phyloP scores from a whole-genome alignment of 2,113 vertebrate species.

The Tupaia chinensis region DNA sequence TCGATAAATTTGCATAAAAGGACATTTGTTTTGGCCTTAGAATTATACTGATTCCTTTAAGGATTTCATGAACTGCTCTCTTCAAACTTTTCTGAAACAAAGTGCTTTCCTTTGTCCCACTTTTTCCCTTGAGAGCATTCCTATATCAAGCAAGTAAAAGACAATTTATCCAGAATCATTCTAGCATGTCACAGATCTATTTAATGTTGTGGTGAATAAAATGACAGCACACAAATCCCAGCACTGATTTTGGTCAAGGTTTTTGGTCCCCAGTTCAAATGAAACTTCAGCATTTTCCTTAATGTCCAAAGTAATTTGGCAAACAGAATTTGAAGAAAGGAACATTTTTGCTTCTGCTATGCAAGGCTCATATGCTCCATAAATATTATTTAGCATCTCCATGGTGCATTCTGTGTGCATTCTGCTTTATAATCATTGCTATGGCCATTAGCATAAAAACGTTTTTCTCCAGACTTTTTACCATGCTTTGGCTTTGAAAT shows the following conservation, averaged over 20 bases:
- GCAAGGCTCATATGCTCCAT: slow-evolving; percentile 61
- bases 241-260: slow-evolving; percentile 49
- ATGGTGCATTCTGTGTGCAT: slow-evolving; percentile 41
- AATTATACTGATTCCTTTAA: not conserved
- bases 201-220: slow-evolving; percentile 36
- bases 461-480: slow-evolving; percentile 56
- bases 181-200: slow-evolving; percentile 57
- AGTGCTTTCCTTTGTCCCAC: not conserved
- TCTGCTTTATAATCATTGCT: slow-evolving; percentile 68
- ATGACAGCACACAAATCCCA: slow-evolving; percentile 48
- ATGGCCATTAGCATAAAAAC: slow-evolving; percentile 75
- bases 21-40: not conserved
- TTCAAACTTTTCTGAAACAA: slow-evolving; percentile 45
- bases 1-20: not conserved
- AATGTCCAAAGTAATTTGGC: slow-evolving; percentile 75
- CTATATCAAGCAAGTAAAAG: slow-evolving; percentile 57
- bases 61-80: slow-evolving; percentile 9
- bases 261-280: slow-evolving; percentile 65
- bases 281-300: slow-evolving; percentile 76
- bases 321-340: slow-evolving; percentile 74
- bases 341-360: slow-evolving; percentile 61
- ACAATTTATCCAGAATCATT: slow-evolving; percentile 63
- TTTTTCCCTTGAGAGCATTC: not conserved
- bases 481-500: slow-evolving; percentile 71
- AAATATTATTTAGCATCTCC: slow-evolving; percentile 76